Base-by-base conservation (phyloP, 2,888 invertebrate species). In the Trisateles emortualis region DNA sequence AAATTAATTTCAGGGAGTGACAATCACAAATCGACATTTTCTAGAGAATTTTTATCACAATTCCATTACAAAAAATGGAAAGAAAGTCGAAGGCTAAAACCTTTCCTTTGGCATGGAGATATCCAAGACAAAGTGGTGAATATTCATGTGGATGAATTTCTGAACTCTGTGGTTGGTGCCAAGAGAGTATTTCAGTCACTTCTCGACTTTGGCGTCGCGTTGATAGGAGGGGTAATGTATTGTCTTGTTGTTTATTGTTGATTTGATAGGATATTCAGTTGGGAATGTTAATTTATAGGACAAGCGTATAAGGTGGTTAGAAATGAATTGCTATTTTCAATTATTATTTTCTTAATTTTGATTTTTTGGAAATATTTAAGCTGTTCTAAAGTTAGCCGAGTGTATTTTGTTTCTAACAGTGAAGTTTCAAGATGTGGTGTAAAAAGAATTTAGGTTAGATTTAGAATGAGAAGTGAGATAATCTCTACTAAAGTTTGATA, bases 1-100 rank as follows among this genome's bases (percentile, higher is more conserved):
- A 19, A n/a, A 40, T 49, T 32, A 4, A 19, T 85, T 86, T 51
- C 66, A 95, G 95, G 95, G 95, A 88, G 83, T 41, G 95, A 95
- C 76, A 81, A 83, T 0, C 95, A 95, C 68, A 67, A 84, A 62
- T 95, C 95, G 0, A 72, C 57, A 3, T 95, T 93, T 66, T 60
- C 84, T 22, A 64, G 91, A 0, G 79, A 90, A 0, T 95, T 94
- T 76, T 76, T 95, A 11, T 62, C 56, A 45, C 78, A 87, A 64
- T 89, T 85, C 50, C 79, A 87, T 16, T 84, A 83, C 50, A 68
- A 74, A 19, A 75, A 72, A 8, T 90, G 90, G 87, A 84, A 70
- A 11, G 74, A 81, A 36, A 74, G 76, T n/a, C 78, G 83, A 33
- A 78, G 72, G 50, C 53, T 84, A 0, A 81, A 74, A 13, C 87